Percentiles rank a stretch among this genome's conserved stretches.
These are phyloP conservation scores for Orestias chungarensis DNA, from an alignment of 2,797 vertebrate genomes.

Conservation along the genomic window DNA sequence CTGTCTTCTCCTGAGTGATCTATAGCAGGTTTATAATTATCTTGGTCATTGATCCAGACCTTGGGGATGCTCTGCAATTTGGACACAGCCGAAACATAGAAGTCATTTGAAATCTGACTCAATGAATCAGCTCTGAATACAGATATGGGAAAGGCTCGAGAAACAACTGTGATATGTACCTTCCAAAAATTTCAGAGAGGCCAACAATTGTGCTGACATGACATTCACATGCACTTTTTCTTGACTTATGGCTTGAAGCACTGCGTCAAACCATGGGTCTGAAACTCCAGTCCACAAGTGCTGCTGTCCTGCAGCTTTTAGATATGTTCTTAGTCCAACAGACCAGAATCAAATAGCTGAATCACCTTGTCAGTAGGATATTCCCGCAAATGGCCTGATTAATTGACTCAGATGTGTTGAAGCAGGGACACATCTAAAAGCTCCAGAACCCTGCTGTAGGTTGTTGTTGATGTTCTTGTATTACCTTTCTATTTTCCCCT, in stretches of 20 bases:
- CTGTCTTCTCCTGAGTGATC: slow-evolving; percentile 51
- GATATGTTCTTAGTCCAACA: too few relatives aligned
- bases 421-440: too few relatives aligned
- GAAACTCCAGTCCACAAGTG: too few relatives aligned
- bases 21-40: slow-evolving; percentile 31
- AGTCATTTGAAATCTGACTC: slow-evolving; percentile 23
- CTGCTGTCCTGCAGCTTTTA: too few relatives aligned
- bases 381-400: too few relatives aligned
- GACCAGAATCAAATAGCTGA: too few relatives aligned
- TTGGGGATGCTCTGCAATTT: slow-evolving; percentile 30
- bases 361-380: too few relatives aligned
- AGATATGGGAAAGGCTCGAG: slow-evolving; percentile 15
- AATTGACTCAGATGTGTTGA: too few relatives aligned
- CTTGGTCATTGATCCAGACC: slow-evolving; percentile 21
- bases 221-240: neutral
- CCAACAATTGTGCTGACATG: neutral
- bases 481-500: too few relatives aligned
- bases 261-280: too few relatives aligned
- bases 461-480: too few relatives aligned
- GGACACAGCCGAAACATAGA: slow-evolving; percentile 11
- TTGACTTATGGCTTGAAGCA: neutral
- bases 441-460: too few relatives aligned
- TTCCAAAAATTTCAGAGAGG: neutral
- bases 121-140: slow-evolving; percentile 20
- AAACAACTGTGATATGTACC: slow-evolving; percentile 2